Evolutionary conservation across 2,888 invertebrate genomes (phyloP).

Genomic region (Folsomia candida): DNA sequence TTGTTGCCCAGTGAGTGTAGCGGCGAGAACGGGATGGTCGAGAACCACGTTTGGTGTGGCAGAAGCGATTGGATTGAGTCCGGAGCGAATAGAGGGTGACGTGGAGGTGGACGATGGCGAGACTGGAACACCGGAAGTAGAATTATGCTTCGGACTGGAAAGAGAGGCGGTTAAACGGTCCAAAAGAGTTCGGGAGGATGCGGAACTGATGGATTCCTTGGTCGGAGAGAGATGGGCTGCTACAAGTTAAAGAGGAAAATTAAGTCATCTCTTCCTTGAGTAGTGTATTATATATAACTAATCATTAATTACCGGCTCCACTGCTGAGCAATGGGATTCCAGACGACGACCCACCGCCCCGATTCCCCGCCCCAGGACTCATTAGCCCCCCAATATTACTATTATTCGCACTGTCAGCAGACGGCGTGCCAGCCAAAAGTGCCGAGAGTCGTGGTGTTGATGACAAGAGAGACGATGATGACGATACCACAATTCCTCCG

Average conservation of each 20-base stretch:
- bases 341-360: neutral
- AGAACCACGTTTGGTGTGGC: conserved; percentile 47
- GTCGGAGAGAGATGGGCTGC: too few relatives aligned
- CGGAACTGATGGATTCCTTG: conserved; percentile 20
- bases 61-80: conserved; percentile 45
- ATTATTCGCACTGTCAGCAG: conserved; percentile 61
- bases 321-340: too few relatives aligned
- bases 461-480: conserved; percentile 33
- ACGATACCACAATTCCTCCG: conserved; percentile 11
- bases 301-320: too few relatives aligned
- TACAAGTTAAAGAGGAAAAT: too few relatives aligned
- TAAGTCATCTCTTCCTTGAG: too few relatives aligned
- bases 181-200: conserved; percentile 43
- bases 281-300: too few relatives aligned
- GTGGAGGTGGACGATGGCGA: neutral
- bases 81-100: conserved; percentile 13
- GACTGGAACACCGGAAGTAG: neutral
- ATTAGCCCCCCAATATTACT: neutral
- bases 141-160: neutral
- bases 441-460: conserved; percentile 63
- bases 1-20: conserved; percentile 40
- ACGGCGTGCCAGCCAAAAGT: conserved; percentile 62
- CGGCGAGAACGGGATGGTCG: conserved; percentile 45
- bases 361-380: neutral
- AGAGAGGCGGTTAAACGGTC: conserved; percentile 46